Conservation (phyloP, 2,888 invertebrate species). For the Parnassius orleans region DNA sequence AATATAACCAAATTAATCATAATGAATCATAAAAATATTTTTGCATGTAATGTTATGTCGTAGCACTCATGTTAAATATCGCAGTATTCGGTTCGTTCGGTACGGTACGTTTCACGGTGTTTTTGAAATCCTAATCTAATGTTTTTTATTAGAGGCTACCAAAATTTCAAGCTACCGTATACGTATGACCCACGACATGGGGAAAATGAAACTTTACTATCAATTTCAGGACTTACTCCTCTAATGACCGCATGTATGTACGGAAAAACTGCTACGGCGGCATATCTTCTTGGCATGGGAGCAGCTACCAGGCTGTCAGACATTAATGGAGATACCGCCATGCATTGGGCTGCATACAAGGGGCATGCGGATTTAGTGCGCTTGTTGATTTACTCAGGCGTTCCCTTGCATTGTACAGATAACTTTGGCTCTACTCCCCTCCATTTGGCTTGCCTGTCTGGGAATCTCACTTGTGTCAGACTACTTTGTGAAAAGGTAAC, state of each 20-base stretch:
- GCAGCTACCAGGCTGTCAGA: constrained; percentile 92
- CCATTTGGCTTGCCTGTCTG: constrained; percentile 93
- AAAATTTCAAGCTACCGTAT: too few relatives aligned
- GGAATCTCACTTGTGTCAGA: constrained; percentile 92
- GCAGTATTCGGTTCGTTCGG: too few relatives aligned
- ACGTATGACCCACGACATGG: too few relatives aligned
- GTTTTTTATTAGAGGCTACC: too few relatives aligned
- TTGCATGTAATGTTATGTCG: too few relatives aligned
- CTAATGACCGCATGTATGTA: constrained; percentile 97
- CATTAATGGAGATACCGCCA: constrained; percentile 95
- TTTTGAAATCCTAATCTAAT: too few relatives aligned
- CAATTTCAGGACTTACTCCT: constrained; percentile 85
- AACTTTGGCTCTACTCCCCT: constrained; percentile 96
- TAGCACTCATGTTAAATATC: too few relatives aligned
- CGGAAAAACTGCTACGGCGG: constrained; percentile 93
- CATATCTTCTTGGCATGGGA: constrained; percentile 94
- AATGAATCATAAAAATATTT: too few relatives aligned
- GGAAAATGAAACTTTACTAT: too few relatives aligned
- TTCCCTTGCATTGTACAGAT: constrained; percentile 93
- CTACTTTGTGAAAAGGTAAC: constrained; percentile 91
- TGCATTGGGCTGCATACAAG: constrained; percentile 97
- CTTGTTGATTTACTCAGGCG: constrained; percentile 93
- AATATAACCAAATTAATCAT: background rate
- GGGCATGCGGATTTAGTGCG: constrained; percentile 94
- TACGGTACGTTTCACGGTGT: too few relatives aligned